These are phyloP conservation scores for Aurelia aurita complex sp. Pacific DNA, from an alignment of 30 jellyfish, hydroid and myxozoan species.

Conservation along the genomic window DNA sequence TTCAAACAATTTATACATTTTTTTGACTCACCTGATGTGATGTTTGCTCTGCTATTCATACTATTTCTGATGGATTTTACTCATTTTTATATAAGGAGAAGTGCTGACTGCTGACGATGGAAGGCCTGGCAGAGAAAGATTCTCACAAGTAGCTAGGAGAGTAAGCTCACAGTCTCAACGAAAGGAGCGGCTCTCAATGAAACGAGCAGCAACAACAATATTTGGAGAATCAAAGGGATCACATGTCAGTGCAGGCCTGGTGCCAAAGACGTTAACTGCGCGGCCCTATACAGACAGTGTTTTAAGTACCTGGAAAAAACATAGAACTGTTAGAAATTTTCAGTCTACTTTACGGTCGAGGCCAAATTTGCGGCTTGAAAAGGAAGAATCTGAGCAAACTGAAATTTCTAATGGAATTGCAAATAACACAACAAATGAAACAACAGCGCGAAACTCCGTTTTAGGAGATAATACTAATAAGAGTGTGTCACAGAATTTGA, in stretches of 20 bases:
- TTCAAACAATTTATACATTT: too few relatives aligned
- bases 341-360: conserved; percentile 21
- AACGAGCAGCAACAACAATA: conserved; percentile 42
- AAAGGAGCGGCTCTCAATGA: background rate
- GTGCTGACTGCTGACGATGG: too few relatives aligned
- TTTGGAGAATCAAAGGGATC: background rate
- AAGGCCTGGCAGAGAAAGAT: background rate
- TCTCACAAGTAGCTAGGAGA: background rate
- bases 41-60: too few relatives aligned
- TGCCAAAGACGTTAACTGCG: conserved; percentile 32
- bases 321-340: conserved; percentile 6
- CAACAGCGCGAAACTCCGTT: too few relatives aligned
- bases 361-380: conserved; percentile 1
- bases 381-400: background rate
- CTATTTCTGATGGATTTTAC: too few relatives aligned
- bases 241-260: conserved; percentile 8
- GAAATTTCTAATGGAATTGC: background rate
- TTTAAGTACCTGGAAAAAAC: conserved; percentile 30
- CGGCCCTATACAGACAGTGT: conserved; percentile 74
- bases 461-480: too few relatives aligned
- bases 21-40: too few relatives aligned
- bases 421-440: too few relatives aligned
- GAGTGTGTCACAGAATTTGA: too few relatives aligned
- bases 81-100: too few relatives aligned
- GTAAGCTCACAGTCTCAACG: background rate